Evolutionary conservation across 2,797 vertebrate species (phyloP).

Genomic region (Coilia nasus): DNA sequence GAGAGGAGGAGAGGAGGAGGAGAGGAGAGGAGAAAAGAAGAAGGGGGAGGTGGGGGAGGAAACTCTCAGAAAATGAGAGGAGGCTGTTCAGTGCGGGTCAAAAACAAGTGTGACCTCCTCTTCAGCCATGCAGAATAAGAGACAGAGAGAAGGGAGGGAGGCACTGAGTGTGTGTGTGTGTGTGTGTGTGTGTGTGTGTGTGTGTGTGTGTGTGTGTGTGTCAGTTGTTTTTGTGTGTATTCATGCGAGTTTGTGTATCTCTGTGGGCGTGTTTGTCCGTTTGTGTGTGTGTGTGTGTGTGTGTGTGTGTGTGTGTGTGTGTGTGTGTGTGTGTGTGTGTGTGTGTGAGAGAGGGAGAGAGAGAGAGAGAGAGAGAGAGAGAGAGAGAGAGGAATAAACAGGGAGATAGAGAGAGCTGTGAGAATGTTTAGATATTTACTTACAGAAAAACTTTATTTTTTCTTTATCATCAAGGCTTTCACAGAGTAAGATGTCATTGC

Average conservation of each 20-base stretch:
- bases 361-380: no score
- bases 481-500: no score
- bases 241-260: neutral
- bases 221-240: neutral
- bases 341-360: no score
- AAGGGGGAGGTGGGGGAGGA: no score
- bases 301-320: neutral
- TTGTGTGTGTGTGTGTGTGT: neutral
- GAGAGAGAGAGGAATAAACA: no score
- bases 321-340: neutral
- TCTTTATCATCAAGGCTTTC: neutral
- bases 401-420: neutral
- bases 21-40: no score
- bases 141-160: neutral
- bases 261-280: no score
- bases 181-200: neutral
- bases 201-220: neutral
- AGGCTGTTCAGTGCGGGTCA: neutral
- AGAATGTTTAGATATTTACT: neutral
- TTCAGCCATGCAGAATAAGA: constrained; percentile 5
- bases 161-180: neutral
- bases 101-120: constrained; percentile 10
- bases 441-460: neutral
- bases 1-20: no score
- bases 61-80: neutral